Evolutionary conservation across 1,140 invertebrate species (phyloP), one percentile per base, ranked within the genome.

Genomic region (Sarcophaga peregrina): DNA sequence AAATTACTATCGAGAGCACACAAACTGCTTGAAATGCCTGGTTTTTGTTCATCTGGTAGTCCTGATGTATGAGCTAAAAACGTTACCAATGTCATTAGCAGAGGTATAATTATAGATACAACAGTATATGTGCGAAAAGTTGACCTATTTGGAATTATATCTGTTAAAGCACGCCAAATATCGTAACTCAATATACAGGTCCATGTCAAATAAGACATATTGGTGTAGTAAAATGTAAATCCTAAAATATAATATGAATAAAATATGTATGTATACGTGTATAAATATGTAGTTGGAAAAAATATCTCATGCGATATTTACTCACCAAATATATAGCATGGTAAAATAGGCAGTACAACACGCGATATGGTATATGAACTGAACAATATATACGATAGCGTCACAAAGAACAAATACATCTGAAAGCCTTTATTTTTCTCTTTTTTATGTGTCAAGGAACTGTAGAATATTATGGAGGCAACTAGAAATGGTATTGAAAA

Each of bases 151-250:
- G 5, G 6, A 8, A 46, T 0, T 25, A 74, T 46, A 11, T 11
- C 5, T 4, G 73, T 74, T 15, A 9, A 45, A 45, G 25, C 45
- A 10, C 5, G 15, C 73, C 73, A 74, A 46, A 46, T 15, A 13
- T 74, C 73, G 45, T n/a, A 74, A n/a, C 73, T n/a, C 15, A 74
- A 13, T 3, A 74, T 74, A 45, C 73, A 74, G 11, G 25, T 74
- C 73, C 73, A 74, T 46, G 45, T n/a, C 11, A 74, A 9, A 74
- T 74, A 74, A 2, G 8, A 6, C 15, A 46, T 74, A 13, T 45
- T 13, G 10, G 25, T 45, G 6, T 45, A 74, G 13, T 45, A 46
- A 37, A 45, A 45, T 74, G 37, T 11, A 11, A 45, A 74, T 45
- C 73, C 37, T 74, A 46, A 74, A 74, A 74, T 45, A 13, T 45